Percentiles rank a stretch among this genome's conserved stretches.
Evolutionary conservation across 2,888 invertebrate genomes (phyloP).

Genomic region (Nomada lathburiana): DNA sequence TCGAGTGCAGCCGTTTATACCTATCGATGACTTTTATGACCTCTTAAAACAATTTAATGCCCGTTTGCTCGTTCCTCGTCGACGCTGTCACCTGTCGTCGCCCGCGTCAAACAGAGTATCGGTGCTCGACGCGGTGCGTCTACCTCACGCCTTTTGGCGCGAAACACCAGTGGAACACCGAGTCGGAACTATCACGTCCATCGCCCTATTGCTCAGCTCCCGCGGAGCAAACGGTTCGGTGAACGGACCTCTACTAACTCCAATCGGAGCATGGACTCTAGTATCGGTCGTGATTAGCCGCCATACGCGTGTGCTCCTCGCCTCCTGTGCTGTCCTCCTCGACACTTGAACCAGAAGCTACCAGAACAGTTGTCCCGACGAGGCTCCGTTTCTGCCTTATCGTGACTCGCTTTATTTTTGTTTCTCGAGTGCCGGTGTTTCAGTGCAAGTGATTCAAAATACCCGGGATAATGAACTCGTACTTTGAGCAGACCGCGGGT

Average conservation of each 20-base stretch:
- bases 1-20: slow-evolving; percentile 56
- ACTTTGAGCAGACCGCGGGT: slow-evolving; percentile 94
- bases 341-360: background rate
- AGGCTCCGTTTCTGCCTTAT: slow-evolving; percentile 12
- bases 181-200: slow-evolving; percentile 5
- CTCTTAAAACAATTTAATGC: slow-evolving; percentile 74
- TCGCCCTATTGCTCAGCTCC: background rate
- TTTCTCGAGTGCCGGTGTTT: slow-evolving; percentile 77
- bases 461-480: slow-evolving; percentile 93
- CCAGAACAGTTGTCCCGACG: slow-evolving; percentile 16
- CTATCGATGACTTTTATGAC: slow-evolving; percentile 81
- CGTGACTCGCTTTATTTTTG: background rate
- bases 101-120: slow-evolving; percentile 50
- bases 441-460: slow-evolving; percentile 80
- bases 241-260: slow-evolving; percentile 2
- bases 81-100: slow-evolving; percentile 59
- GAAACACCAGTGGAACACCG: slow-evolving; percentile 25
- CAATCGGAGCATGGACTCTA: slow-evolving; percentile 34
- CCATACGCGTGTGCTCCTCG: background rate
- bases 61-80: slow-evolving; percentile 59
- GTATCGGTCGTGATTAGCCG: slow-evolving; percentile 3
- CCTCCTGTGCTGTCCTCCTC: background rate
- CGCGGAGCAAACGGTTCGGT: background rate
- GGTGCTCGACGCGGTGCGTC: slow-evolving; percentile 30
- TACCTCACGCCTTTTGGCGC: slow-evolving; percentile 51